Conservation (phyloP, 2,888 invertebrate species). For the Boloria euphrosyne region DNA sequence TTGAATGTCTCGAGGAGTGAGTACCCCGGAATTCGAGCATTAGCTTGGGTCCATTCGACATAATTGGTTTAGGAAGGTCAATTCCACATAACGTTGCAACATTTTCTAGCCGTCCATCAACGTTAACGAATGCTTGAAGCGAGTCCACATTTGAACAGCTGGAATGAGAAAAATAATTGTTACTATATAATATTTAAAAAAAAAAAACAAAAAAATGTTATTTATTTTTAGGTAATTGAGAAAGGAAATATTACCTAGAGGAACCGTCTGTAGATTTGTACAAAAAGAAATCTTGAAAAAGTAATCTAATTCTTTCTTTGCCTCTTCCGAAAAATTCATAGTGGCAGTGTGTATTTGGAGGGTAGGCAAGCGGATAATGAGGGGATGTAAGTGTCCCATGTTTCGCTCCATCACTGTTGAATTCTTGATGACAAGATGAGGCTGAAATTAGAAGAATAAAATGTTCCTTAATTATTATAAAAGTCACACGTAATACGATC, state of each 20-base stretch:
- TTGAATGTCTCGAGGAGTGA: slow-evolving; percentile 88
- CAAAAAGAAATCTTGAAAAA: slow-evolving; percentile 92
- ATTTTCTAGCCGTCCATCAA: slow-evolving; percentile 91
- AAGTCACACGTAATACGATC: background rate
- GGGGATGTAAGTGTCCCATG: slow-evolving; percentile 93
- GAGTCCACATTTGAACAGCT: slow-evolving; percentile 91
- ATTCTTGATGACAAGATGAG: slow-evolving; percentile 89
- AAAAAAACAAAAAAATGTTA: background rate
- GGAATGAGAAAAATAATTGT: slow-evolving; percentile 50
- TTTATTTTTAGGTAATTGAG: background rate
- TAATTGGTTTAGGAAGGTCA: slow-evolving; percentile 91
- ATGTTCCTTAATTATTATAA: background rate
- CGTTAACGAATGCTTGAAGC: slow-evolving; percentile 90
- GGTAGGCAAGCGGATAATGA: slow-evolving; percentile 92
- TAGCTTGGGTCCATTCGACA: slow-evolving; percentile 95
- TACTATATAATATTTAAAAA: background rate
- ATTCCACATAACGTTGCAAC: slow-evolving; percentile 94
- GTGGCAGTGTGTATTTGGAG: slow-evolving; percentile 90
- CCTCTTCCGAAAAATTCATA: slow-evolving; percentile 95
- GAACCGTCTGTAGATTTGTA: slow-evolving; percentile 84
- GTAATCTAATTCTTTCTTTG: slow-evolving; percentile 92
- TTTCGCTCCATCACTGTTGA: slow-evolving; percentile 90
- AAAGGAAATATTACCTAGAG: slow-evolving; percentile 83
- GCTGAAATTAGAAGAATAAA: slow-evolving; percentile 79
- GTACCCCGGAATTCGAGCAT: slow-evolving; percentile 92